Base-by-base conservation (phyloP, 1,140 invertebrate species). In the Sogatella furcifera region DNA sequence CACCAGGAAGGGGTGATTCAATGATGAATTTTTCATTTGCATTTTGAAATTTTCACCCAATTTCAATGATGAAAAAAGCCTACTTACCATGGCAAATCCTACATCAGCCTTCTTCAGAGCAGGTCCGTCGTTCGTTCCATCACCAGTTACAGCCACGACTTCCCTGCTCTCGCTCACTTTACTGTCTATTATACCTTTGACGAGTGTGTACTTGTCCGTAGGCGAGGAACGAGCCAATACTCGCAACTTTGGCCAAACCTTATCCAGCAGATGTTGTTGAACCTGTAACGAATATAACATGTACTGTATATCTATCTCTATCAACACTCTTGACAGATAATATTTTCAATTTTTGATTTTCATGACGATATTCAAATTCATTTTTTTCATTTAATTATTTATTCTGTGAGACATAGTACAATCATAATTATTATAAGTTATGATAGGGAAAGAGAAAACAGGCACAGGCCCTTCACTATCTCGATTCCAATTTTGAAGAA, bases 131-230 rank as follows among this genome's bases (percentile, higher is more conserved):
- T 98, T 99, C 13, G 95, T 99, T 31, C 96, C 97, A 76, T 99
- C 96, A n/a, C 97, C 97, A 10, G 96, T 99, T 17, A 99, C 96
- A 49, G 97, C 97, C 13, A 99, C 97, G 8, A 99, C 97, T 78
- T 99, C 96, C 43, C 96, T 82, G 64, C 87, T 95, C 31, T 87
- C 81, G 67, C 78, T 87, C 3, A 91, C 69, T 72, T 95, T 94
- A 69, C 94, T 97, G 74, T 98, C 95, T 70, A 99, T 99, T 71
- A 99, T 99, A 64, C 96, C 95, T 76, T 98, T 98, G 0, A 99
- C 97, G 9, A 99, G 78, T 15, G 88, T 94, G 75, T 98, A 99
- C 75, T 99, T 99, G 75, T 99, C 97, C 5, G 94, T 95, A 5
- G 97, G 97, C 9, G 96, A 98, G 10, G 97, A 98, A 13, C 97